phyloP scores from a whole-genome alignment of 2,888 invertebrate species.

The Podotricha telesiphe region DNA sequence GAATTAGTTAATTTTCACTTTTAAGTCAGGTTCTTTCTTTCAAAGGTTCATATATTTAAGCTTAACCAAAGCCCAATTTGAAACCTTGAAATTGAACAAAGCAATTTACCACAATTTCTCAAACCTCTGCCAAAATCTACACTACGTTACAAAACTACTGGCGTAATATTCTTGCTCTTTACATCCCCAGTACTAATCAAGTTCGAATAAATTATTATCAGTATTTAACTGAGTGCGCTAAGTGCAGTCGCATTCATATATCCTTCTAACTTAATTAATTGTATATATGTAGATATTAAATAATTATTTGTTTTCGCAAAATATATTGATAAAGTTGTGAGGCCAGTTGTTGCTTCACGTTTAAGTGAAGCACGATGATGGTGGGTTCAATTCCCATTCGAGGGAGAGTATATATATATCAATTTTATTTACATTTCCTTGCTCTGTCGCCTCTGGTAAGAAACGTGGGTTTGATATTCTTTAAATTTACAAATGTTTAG shows the following conservation, averaged over 20 bases:
- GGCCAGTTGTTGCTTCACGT: too few species aligned
- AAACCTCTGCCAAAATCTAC: constrained; percentile 33
- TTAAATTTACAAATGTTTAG: too few species aligned
- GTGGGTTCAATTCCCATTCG: too few species aligned
- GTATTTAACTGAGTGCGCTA: constrained; percentile 45
- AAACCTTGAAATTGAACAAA: constrained; percentile 3
- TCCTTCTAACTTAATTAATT: constrained; percentile 29
- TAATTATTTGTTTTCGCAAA: neutral
- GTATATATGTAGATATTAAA: neutral
- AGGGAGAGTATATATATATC: too few species aligned
- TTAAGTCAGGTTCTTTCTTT: too few species aligned
- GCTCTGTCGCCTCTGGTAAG: too few species aligned
- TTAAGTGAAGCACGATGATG: too few species aligned
- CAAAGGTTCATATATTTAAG: too few species aligned
- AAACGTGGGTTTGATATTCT: too few species aligned
- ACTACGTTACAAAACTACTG: constrained; percentile 45
- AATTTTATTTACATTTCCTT: too few species aligned
- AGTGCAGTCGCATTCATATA: constrained; percentile 36
- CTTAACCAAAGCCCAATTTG: neutral
- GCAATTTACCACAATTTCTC: neutral
- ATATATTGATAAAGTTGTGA: too few species aligned
- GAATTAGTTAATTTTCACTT: too few species aligned
- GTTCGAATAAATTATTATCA: constrained; percentile 54
- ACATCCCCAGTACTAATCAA: constrained; percentile 52
- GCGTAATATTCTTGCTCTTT: constrained; percentile 47